Conservation (phyloP, 2,113 vertebrate species). For the Hypanus sabinus region DNA sequence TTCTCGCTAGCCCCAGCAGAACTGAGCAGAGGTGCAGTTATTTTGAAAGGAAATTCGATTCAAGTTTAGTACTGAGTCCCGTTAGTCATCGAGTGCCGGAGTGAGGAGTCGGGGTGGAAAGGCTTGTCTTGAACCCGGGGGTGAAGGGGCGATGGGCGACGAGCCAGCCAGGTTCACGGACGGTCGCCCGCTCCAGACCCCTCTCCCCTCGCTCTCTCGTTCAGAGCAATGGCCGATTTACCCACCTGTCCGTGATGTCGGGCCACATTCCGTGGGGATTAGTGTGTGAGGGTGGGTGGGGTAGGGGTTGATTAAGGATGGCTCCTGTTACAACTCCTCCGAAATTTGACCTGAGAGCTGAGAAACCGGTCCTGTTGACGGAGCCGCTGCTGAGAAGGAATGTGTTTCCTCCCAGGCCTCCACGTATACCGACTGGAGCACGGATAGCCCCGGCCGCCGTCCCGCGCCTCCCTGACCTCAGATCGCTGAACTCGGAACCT, state of each 20-base stretch:
- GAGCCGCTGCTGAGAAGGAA: constrained; percentile 44
- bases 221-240: too few species aligned
- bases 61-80: too few species aligned
- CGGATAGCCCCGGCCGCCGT: not conserved
- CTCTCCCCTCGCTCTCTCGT: not conserved
- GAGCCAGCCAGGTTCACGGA: not conserved
- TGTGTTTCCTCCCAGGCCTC: not conserved
- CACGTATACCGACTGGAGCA: not conserved
- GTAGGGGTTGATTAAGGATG: not conserved
- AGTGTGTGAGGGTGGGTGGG: constrained; percentile 59
- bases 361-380: constrained; percentile 84
- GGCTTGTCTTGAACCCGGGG: not conserved
- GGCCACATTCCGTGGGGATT: constrained; percentile 67
- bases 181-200: not conserved
- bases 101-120: not conserved
- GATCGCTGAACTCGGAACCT: not conserved
- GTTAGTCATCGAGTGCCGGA: too few species aligned
- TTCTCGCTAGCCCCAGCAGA: not conserved
- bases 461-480: not conserved
- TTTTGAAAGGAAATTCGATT: not conserved
- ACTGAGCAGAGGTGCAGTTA: not conserved
- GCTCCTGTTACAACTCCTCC: constrained; percentile 65
- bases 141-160: not conserved
- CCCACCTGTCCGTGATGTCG: constrained; percentile 47
- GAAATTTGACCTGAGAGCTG: constrained; percentile 90